phyloP scores from a whole-genome alignment of 2,888 invertebrate genomes.

The Halictus ligatus region DNA sequence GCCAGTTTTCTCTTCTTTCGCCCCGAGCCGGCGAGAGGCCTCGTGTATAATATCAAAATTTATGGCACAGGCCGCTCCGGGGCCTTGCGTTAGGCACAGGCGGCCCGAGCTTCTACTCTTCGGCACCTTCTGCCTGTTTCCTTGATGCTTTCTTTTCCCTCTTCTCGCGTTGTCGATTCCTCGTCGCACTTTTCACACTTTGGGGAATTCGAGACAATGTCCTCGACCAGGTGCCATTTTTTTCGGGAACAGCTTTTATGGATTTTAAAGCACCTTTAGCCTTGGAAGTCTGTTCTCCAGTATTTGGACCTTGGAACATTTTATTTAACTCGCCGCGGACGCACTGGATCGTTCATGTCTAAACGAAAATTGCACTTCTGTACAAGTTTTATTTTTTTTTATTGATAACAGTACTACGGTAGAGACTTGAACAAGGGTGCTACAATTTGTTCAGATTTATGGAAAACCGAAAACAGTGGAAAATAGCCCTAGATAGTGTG shows the following conservation, averaged over 20 bases:
- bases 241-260: background rate
- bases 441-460: no score
- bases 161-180: background rate
- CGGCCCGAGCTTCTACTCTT: conserved; percentile 63
- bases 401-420: no score
- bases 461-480: no score
- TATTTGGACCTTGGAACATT: background rate
- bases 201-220: background rate
- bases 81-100: conserved; percentile 68
- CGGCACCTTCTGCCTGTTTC: conserved; percentile 54
- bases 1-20: conserved; percentile 48
- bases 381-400: no score
- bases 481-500: no score
- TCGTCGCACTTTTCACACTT: background rate
- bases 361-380: no score
- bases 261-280: background rate
- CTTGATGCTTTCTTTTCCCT: background rate
- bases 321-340: no score
- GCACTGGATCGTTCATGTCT: no score
- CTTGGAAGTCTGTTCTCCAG: background rate
- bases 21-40: conserved; percentile 59
- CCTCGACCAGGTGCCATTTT: background rate
- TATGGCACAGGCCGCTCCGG: conserved; percentile 76
- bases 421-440: no score
- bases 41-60: conserved; percentile 83